Percentiles rank a stretch among this genome's conserved stretches.
These are phyloP conservation scores for Epinephelus coioides DNA, from an alignment of 2,797 vertebrate species.

Conservation along the genomic window DNA sequence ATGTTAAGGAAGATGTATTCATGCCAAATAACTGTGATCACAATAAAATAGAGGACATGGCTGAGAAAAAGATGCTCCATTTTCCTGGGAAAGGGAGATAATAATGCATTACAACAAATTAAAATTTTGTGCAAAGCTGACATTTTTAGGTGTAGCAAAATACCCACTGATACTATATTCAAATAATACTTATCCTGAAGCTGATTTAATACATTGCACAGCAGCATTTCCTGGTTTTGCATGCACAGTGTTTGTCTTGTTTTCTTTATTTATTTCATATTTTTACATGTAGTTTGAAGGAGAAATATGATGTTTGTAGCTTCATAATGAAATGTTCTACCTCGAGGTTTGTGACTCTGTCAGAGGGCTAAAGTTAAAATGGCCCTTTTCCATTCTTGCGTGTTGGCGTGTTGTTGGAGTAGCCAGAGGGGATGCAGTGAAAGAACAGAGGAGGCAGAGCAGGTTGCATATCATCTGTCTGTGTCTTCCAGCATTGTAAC, in stretches of 20 bases:
- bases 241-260: background rate
- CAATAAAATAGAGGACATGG: constrained; percentile 30
- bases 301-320: constrained; percentile 48
- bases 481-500: constrained; percentile 71
- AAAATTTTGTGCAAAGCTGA: background rate
- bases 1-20: constrained; percentile 51
- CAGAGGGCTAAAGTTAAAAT: constrained; percentile 69
- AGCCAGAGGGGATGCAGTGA: constrained; percentile 70
- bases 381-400: constrained; percentile 49
- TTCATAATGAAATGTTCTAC: constrained; percentile 56
- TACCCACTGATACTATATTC: background rate
- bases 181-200: background rate
- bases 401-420: constrained; percentile 66
- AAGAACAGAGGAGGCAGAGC: constrained; percentile 71
- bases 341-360: constrained; percentile 56
- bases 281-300: constrained; percentile 37
- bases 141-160: background rate
- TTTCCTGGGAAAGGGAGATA: constrained; percentile 4
- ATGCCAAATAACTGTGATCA: constrained; percentile 51
- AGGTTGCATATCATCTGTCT: constrained; percentile 75
- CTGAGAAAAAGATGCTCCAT: constrained; percentile 7
- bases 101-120: background rate
- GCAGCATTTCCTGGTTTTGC: background rate
- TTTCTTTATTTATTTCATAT: constrained; percentile 16
- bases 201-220: background rate